Evolutionary conservation across 2,888 invertebrate genomes (phyloP), one percentile per base, ranked within the genome.

Genomic region (Euclidia mi): DNA sequence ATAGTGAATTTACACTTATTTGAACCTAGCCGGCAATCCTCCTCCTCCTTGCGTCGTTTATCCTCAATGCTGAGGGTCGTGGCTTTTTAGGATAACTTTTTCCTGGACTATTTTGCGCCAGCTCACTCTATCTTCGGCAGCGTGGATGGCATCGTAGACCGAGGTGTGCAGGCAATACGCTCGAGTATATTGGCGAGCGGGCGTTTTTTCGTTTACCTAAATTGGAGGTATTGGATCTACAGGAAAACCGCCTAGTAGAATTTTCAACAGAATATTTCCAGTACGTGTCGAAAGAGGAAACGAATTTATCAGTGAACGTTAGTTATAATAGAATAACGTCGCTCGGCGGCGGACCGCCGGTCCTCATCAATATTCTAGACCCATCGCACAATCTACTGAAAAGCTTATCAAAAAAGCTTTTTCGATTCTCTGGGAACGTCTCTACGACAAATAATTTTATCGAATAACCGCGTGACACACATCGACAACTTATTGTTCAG

Each of bases 161-260:
- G n/a, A n/a, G n/a, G n/a, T n/a, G n/a, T n/a, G n/a, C 97, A 1
- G 96, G 97, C 68, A 98, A 98, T 84, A 90, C 95, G 14, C 91
- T 98, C 41, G 93, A 93, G 20, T 92, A 93, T 31, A 95, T 98
- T 41, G 95, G 96, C 0, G 95, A 95, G 2, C 94, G 95, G n/a
- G 96, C 98, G 0, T 97, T 98, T 69, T 90, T 93, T 2, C 95
- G 96, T 50, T 87, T 98, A 58, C 96, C 97, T 0, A 96, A 95
- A 65, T 87, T 98, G 46, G 95, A 96, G 44, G 96, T 96, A 50
- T 86, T 98, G 10, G 97, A 98, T 81, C 85, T 98, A 51, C 97
- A 97, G 82, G 95, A 96, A 62, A 98, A 98, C 81, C 93, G 95
- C 32, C 84, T 98, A 20, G 91, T 94, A 0, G 94, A 95, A 20